Conservation (phyloP, 2,888 invertebrate species). For the Drosophila merina region DNA sequence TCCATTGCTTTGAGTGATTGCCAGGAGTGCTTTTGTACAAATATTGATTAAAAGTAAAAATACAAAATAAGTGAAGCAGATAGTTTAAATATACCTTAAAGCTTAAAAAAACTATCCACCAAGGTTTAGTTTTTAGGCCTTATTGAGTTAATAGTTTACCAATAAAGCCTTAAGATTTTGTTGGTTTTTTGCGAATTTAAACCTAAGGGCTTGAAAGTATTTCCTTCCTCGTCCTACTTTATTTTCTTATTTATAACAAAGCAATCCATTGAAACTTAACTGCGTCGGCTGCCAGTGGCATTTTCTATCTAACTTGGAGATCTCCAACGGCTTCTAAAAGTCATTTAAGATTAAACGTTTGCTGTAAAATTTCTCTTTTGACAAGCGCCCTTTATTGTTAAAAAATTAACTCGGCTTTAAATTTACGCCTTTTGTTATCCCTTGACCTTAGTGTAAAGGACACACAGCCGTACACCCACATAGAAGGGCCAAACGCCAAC, state of each 20-base stretch:
- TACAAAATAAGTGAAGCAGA: not conserved
- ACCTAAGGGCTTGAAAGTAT: not conserved
- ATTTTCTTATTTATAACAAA: slow-evolving; percentile 60
- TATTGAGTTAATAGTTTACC: not conserved
- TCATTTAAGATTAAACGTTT: slow-evolving; percentile 74
- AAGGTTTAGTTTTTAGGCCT: not conserved
- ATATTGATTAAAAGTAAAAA: not conserved
- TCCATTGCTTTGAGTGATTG: slow-evolving; percentile 28
- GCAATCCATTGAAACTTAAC: slow-evolving; percentile 49
- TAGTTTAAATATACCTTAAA: not conserved
- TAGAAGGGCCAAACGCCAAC: slow-evolving; percentile 30
- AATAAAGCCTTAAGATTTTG: not conserved
- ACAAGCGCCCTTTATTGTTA: slow-evolving; percentile 74
- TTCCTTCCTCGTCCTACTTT: not conserved
- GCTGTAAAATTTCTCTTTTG: slow-evolving; percentile 71
- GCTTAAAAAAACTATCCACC: not conserved
- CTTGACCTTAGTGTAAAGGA: slow-evolving; percentile 59
- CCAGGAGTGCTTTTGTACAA: not conserved
- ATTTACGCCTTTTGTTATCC: slow-evolving; percentile 79
- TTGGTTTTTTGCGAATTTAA: too few relatives aligned
- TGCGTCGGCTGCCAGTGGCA: slow-evolving; percentile 17
- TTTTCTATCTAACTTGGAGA: slow-evolving; percentile 36
- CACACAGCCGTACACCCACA: slow-evolving; percentile 23
- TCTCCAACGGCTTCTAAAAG: slow-evolving; percentile 30
- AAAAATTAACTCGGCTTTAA: slow-evolving; percentile 77